phyloP scores from a whole-genome alignment of 2,888 invertebrate species.

The Teleiodes luculella region DNA sequence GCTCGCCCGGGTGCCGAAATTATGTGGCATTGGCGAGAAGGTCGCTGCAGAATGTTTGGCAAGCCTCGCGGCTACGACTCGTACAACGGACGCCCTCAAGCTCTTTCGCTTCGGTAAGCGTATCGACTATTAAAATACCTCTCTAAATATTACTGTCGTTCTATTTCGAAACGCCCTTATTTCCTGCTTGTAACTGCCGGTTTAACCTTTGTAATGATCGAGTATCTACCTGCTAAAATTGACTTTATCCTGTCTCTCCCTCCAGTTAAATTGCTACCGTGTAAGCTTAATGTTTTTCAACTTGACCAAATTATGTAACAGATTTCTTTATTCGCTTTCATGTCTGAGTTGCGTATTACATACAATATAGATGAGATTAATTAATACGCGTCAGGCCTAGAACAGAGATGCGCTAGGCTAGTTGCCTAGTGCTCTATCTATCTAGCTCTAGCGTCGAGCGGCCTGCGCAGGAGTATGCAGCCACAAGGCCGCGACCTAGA shows the following conservation, averaged over 20 bases:
- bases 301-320: not conserved
- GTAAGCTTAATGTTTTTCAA: not conserved
- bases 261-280: not conserved
- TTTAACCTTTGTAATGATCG: constrained; percentile 1
- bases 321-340: not conserved
- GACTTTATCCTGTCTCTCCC: not conserved
- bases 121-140: constrained; percentile 4
- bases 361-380: too few species aligned
- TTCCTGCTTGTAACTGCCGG: not conserved
- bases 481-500: constrained; percentile 65
- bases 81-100: constrained; percentile 26
- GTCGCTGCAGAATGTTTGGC: constrained; percentile 80
- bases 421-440: not conserved
- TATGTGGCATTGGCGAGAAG: constrained; percentile 69
- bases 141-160: not conserved
- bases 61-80: constrained; percentile 70
- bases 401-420: constrained; percentile 21
- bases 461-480: constrained; percentile 8
- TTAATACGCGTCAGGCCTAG: not conserved
- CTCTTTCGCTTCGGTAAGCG: constrained; percentile 3
- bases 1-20: constrained; percentile 49
- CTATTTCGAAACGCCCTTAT: not conserved
- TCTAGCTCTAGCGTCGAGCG: not conserved
- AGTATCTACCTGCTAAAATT: not conserved
- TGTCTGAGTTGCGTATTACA: too few species aligned